Evolutionary conservation across 2,888 invertebrate species (phyloP).

Genomic region (Coelinius sp.): DNA sequence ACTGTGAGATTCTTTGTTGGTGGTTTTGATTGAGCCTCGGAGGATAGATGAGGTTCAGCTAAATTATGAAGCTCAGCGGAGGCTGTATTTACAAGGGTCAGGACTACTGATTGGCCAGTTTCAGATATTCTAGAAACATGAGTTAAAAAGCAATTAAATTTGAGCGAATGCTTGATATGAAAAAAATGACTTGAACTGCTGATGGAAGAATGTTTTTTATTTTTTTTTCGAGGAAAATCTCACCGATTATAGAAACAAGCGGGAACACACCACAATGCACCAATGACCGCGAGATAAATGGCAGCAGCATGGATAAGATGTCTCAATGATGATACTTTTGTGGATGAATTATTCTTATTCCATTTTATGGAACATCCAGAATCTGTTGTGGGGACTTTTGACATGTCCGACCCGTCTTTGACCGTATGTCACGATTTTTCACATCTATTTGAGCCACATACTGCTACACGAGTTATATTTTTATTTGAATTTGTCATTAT

Average conservation of each 20-base stretch:
- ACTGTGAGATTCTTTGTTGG: constrained; percentile 53
- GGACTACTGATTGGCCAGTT: constrained; percentile 75
- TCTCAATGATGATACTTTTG: constrained; percentile 51
- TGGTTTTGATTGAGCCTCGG: constrained; percentile 71
- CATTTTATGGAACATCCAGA: constrained; percentile 54
- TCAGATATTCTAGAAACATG: constrained; percentile 74
- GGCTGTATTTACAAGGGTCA: constrained; percentile 76
- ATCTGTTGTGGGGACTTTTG: constrained; percentile 33
- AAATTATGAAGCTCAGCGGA: constrained; percentile 75
- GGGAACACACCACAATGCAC: constrained; percentile 61
- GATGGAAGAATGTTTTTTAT: neutral
- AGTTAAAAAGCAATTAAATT: neutral
- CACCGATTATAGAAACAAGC: constrained; percentile 61
- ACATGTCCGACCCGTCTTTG: constrained; percentile 42
- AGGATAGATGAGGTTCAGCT: constrained; percentile 72
- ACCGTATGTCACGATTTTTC: constrained; percentile 29
- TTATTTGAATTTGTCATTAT: constrained; percentile 25
- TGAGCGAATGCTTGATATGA: neutral
- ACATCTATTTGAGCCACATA: constrained; percentile 11
- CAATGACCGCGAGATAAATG: constrained; percentile 58
- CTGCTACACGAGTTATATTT: constrained; percentile 1
- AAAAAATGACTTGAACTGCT: neutral
- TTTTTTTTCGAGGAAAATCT: constrained; percentile 45
- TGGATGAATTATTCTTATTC: constrained; percentile 51
- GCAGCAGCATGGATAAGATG: constrained; percentile 59